phyloP scores from a whole-genome alignment of 2,888 invertebrate genomes.

The Aphrophora alni region DNA sequence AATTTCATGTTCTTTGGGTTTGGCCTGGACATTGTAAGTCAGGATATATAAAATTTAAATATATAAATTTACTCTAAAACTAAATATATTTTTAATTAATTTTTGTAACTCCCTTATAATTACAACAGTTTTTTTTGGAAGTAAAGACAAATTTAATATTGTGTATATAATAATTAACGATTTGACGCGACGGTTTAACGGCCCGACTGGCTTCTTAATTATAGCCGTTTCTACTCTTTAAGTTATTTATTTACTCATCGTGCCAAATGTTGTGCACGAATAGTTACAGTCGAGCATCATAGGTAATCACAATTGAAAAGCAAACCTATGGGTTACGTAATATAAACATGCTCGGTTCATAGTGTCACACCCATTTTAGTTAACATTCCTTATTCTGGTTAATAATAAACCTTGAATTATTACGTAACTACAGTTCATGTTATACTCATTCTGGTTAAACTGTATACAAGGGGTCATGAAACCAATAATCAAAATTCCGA shows the following conservation, averaged over 20 bases:
- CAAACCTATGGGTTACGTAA: background rate
- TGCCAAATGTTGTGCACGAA: background rate
- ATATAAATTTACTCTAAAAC: too few relatives aligned
- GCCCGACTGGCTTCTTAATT: background rate
- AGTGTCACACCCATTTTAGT: background rate
- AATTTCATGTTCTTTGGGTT: too few relatives aligned
- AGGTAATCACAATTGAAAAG: background rate
- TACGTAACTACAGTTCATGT: background rate
- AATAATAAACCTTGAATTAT: background rate
- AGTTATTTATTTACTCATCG: background rate
- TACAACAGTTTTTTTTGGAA: too few relatives aligned
- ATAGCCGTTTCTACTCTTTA: background rate
- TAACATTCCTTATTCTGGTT: background rate
- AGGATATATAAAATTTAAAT: too few relatives aligned
- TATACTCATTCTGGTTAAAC: too few relatives aligned
- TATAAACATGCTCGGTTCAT: background rate
- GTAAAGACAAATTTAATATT: too few relatives aligned
- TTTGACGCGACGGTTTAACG: background rate
- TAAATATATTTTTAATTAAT: too few relatives aligned
- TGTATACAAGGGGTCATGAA: too few relatives aligned
- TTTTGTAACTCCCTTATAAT: too few relatives aligned
- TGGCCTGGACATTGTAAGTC: too few relatives aligned
- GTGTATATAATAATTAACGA: too few relatives aligned
- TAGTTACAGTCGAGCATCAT: background rate
- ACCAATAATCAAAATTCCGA: too few relatives aligned